Evolutionary conservation across 2,797 vertebrate species (phyloP).

Genomic region (Gadopsis bispinosus): DNA sequence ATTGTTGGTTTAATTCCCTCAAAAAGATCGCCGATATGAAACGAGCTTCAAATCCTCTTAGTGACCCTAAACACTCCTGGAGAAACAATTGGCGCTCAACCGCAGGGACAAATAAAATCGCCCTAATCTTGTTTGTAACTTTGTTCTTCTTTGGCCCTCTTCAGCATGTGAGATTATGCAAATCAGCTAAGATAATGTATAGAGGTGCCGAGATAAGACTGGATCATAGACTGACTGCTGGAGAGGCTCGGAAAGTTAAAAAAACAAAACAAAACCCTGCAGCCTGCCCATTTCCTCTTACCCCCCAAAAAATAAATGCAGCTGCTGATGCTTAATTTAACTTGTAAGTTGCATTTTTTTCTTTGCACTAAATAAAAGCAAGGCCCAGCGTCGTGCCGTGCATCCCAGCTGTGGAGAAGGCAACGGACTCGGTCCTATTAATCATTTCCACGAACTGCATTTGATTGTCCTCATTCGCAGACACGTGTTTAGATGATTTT

Average conservation of each 20-base stretch:
- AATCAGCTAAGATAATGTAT: conserved; percentile 76
- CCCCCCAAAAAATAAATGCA: conserved; percentile 11
- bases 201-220: conserved; percentile 72
- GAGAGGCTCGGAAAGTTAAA: conserved; percentile 38
- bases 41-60: conserved; percentile 89
- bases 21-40: conserved; percentile 87
- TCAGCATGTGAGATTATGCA: conserved; percentile 82
- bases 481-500: conserved; percentile 23
- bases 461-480: not conserved
- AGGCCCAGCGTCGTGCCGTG: not conserved
- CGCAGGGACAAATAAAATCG: conserved; percentile 86
- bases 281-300: conserved; percentile 4
- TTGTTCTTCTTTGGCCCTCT: conserved; percentile 86
- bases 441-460: not conserved
- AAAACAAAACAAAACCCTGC: conserved; percentile 17
- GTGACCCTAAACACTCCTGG: conserved; percentile 86
- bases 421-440: not conserved
- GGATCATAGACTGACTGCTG: conserved; percentile 71
- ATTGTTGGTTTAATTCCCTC: conserved; percentile 83
- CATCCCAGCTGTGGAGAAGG: not conserved
- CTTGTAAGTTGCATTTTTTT: not conserved
- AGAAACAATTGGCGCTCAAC: conserved; percentile 86
- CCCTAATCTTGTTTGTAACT: conserved; percentile 91
- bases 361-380: conserved; percentile 12
- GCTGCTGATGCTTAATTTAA: not conserved